Evolutionary conservation across 2,888 invertebrate genomes (phyloP).

Genomic region (Spodoptera picta): DNA sequence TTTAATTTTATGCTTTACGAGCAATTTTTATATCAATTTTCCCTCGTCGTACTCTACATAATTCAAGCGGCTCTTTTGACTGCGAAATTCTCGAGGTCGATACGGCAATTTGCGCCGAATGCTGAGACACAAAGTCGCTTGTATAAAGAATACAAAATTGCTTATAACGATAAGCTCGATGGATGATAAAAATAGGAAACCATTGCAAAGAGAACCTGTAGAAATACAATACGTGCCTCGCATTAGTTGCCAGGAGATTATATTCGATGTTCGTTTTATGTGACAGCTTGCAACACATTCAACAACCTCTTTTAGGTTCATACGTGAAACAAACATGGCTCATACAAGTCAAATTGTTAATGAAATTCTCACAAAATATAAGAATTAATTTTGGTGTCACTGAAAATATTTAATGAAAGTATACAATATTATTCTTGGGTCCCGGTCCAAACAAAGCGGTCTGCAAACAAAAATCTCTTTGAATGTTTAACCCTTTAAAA

Average conservation of each 20-base stretch:
- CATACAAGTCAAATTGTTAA: conserved; percentile 20
- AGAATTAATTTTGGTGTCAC: not conserved
- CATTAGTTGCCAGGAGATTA: conserved; percentile 47
- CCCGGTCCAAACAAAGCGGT: conserved; percentile 10
- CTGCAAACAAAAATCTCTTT: conserved; percentile 35
- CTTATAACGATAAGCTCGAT: conserved; percentile 54
- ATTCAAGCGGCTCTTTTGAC: conserved; percentile 74
- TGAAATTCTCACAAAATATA: conserved; percentile 4
- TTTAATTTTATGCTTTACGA: conserved; percentile 88
- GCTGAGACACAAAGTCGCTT: conserved; percentile 60
- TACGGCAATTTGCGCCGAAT: conserved; percentile 73
- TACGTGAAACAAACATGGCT: conserved; percentile 27
- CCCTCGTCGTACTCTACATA: conserved; percentile 77
- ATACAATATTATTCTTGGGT: conserved; percentile 17
- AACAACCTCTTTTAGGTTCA: conserved; percentile 41
- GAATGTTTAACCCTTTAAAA: conserved; percentile 47
- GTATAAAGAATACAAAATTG: conserved; percentile 62
- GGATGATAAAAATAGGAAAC: conserved; percentile 39
- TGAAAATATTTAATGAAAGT: not conserved
- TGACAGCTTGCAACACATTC: conserved; percentile 43
- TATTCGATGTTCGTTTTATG: conserved; percentile 38
- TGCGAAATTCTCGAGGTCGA: conserved; percentile 72
- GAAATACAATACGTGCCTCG: conserved; percentile 52
- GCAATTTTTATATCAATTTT: conserved; percentile 87
- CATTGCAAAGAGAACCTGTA: conserved; percentile 40